Conservation (phyloP, 2,888 invertebrate genomes). For the Pollenia labialis region DNA sequence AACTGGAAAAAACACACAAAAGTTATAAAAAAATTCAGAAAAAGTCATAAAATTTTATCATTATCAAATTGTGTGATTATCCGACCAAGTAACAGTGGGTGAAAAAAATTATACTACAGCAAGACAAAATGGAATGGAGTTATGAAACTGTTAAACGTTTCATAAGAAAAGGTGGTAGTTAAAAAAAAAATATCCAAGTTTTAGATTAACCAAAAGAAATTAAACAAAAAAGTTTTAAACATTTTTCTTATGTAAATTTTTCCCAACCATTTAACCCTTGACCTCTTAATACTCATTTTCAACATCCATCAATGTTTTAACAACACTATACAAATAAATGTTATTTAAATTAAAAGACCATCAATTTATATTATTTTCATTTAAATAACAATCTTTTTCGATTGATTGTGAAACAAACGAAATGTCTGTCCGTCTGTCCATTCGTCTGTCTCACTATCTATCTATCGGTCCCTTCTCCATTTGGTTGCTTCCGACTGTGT, state of each 20-base stretch:
- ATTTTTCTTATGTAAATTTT: too few relatives aligned
- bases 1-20: too few relatives aligned
- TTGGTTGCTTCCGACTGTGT: too few relatives aligned
- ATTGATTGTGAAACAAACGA: not conserved
- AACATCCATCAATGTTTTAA: slow-evolving; percentile 20
- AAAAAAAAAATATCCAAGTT: too few relatives aligned
- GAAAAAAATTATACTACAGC: not conserved
- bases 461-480: not conserved
- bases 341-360: slow-evolving; percentile 60
- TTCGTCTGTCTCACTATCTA: not conserved
- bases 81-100: not conserved
- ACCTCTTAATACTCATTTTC: not conserved
- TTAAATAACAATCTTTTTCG: not conserved
- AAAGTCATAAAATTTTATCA: not conserved
- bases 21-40: too few relatives aligned
- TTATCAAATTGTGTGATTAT: slow-evolving; percentile 40
- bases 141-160: too few relatives aligned
- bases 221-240: too few relatives aligned
- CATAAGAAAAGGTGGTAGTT: too few relatives aligned
- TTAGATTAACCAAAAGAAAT: too few relatives aligned
- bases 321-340: slow-evolving; percentile 13
- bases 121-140: too few relatives aligned
- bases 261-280: not conserved
- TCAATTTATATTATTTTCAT: slow-evolving; percentile 44
- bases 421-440: not conserved